Base-by-base conservation (phyloP, 35 echinoderm and acorn worm genomes). In the Nesometra sesokonis region DNA sequence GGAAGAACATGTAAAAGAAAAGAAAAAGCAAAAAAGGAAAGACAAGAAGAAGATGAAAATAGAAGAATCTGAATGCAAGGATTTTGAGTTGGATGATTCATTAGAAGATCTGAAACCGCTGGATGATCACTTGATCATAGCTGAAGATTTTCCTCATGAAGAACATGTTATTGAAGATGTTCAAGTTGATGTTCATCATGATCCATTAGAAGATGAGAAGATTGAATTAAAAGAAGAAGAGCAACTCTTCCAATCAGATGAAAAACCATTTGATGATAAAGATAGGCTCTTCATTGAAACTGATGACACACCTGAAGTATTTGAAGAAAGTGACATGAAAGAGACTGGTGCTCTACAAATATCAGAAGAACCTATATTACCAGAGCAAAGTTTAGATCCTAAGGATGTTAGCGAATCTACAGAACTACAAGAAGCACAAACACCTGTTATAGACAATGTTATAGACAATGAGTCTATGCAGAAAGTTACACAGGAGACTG, bases 1-100 rank as follows among this genome's bases (percentile, higher is more conserved):
- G 23, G 52, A 67, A 27, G 9, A 67, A 27, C 38, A 43, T 4
- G 38, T 43, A 43, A 31, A 35, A 37, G 47, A 34, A 30, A 91
- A 91, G 79, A 86, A 86, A 32, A 89, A 87, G 77, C 57, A 89
- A 83, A 84, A 93, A 77, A 86, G 83, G 82, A 89, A 97, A 31
- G 92, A 95, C 37, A 36, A 85, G 34, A 87, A 78, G 35, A 85
- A 93, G 67, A 84, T 88, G 79, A 90, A 90, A 67, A 17, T 67
- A 67, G 52, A 67, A 67, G 52, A 67, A 19, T 11, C 9, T 67
- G 52, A 67, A 19, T 67, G 52, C 23, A 67, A 67, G 23, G 52
- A 67, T 11, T 67, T 67, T 67, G 52, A 67, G 8, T 11, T 67
- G 8, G 52, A 67, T 67, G 52, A 67, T 11, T 67, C 52, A 11